These are phyloP conservation scores for Myocastor coypus DNA, from an alignment of 2,113 vertebrate genomes.

Conservation along the genomic window DNA sequence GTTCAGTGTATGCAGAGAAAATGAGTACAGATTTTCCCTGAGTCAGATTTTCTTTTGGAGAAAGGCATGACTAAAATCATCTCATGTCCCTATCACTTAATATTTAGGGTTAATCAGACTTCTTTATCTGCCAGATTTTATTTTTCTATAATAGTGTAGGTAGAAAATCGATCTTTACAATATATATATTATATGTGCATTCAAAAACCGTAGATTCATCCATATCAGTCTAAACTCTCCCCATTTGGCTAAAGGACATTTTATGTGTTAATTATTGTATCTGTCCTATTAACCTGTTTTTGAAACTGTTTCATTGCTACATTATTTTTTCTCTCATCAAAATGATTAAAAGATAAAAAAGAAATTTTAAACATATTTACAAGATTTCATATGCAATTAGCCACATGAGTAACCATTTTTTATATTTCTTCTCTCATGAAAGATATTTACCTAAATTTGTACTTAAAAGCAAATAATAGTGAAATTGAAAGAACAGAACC, in stretches of 20 bases:
- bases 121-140: not conserved
- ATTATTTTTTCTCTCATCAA: no score
- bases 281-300: no score
- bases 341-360: not conserved
- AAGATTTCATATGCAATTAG: not conserved
- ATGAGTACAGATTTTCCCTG: accelerated
- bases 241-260: not conserved
- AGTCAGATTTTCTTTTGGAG: no score
- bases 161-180: not conserved
- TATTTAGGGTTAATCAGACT: not conserved
- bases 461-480: constrained; percentile 30
- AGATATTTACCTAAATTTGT: not conserved
- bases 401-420: not conserved
- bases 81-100: not conserved
- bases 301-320: no score
- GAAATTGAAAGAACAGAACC: not conserved
- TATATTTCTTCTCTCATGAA: not conserved
- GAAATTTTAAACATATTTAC: constrained; percentile 9
- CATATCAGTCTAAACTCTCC: not conserved
- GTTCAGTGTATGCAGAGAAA: not conserved
- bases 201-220: not conserved
- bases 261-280: not conserved
- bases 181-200: not conserved
- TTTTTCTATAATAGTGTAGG: not conserved
- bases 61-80: not conserved